These are phyloP conservation scores for Panzeria rudis DNA, from an alignment of 2,888 invertebrate species.

Conservation along the genomic window DNA sequence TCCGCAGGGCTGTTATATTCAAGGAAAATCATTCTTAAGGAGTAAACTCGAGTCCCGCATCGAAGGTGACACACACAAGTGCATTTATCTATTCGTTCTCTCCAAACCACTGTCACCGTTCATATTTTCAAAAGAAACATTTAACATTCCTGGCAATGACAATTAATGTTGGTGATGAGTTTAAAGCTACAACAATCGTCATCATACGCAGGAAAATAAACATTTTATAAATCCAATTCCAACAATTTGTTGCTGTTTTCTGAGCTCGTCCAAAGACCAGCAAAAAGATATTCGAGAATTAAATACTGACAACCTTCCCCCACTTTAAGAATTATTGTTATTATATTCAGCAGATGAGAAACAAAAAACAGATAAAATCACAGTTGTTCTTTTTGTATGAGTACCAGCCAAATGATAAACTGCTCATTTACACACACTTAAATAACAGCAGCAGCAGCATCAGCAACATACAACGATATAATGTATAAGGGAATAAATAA, in stretches of 20 bases:
- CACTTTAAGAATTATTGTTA: constrained; percentile 83
- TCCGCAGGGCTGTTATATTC: no score
- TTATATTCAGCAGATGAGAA: constrained; percentile 75
- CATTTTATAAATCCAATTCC: constrained; percentile 47
- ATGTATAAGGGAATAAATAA: constrained; percentile 9
- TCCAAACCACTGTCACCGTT: constrained; percentile 77
- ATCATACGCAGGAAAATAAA: constrained; percentile 19
- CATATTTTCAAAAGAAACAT: constrained; percentile 73
- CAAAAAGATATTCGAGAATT: constrained; percentile 60
- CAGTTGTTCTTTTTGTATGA: constrained; percentile 55
- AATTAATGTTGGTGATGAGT: constrained; percentile 68
- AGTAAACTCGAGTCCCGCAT: no score
- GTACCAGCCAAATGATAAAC: constrained; percentile 67
- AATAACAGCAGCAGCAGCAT: constrained; percentile 43
- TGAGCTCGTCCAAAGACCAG: background rate
- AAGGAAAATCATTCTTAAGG: no score
- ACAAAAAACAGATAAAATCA: constrained; percentile 72
- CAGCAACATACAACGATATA: background rate
- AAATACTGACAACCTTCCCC: constrained; percentile 79
- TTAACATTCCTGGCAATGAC: constrained; percentile 58
- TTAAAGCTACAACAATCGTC: constrained; percentile 45
- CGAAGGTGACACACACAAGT: no score
- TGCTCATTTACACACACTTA: constrained; percentile 72
- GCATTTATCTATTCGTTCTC: background rate
- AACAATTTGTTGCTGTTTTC: constrained; percentile 42